Evolutionary conservation across 1,140 invertebrate species (phyloP), one percentile per base, ranked within the genome.

Genomic region (Neodiprion lecontei): DNA sequence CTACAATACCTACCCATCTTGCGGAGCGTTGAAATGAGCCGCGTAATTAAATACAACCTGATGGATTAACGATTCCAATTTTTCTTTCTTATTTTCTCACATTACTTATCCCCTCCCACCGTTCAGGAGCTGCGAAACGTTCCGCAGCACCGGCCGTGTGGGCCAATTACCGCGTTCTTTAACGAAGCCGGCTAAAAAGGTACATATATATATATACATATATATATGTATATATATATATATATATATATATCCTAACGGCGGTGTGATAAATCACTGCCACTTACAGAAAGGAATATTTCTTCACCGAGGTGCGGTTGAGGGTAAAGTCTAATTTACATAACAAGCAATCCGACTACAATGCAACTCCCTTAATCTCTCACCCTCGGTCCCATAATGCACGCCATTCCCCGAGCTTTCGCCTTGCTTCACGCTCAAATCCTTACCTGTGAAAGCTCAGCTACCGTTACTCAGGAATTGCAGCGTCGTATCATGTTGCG

Each of bases 261-360:
- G 28, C 4, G 9, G 0, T 14, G 53, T 61, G 53, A 61, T 61
- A 61, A 61, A 61, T 61, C 53, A 61, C 53, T 61, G 53, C 53
- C 7, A 17, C 53, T 61, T 61, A 61, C 7, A 61, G 53, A 61
- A 12, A 61, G 53, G 53, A 61, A 61, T 61, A 61, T 61, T 61
- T 61, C 53, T 61, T 61, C 53, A 76, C 75, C 49, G 10, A n/a
- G 66, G 75, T 75, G 68, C 69, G 78, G 77, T 74, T 74, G 79
- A 75, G 78, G 75, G 7, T 14, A 7, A 77, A 75, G 76, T 77
- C 76, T 80, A 80, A 80, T 80, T 80, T 80, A 76, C 79, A 80
- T 80, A 80, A 80, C 79, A 80, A 80, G 77, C 78, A 80, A 80
- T 78, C 77, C 74, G 75, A 78, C 77, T 80, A 76, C 76, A 76